Conservation (phyloP, 2,888 invertebrate genomes). For the Epirrhoe alternata region DNA sequence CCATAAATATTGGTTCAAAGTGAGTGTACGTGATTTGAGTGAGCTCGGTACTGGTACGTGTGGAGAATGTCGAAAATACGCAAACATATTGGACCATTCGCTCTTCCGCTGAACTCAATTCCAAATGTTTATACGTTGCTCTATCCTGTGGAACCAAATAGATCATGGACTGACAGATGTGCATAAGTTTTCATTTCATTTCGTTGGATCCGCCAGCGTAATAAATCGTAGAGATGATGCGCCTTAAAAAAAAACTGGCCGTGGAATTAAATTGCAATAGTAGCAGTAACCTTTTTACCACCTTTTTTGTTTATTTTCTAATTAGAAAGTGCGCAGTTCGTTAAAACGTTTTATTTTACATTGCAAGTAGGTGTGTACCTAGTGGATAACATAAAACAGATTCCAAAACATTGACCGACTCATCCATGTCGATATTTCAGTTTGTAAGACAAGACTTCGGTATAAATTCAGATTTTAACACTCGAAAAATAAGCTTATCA, state of each 20-base stretch:
- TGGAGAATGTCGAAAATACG: neutral
- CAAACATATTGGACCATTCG: neutral
- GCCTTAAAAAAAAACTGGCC: too few species aligned
- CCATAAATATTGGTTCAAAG: neutral
- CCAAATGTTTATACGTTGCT: neutral
- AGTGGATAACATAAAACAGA: conserved; percentile 11
- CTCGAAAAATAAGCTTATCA: neutral
- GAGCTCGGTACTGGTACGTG: neutral
- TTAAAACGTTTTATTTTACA: conserved; percentile 2
- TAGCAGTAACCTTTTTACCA: neutral
- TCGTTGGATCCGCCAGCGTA: too few species aligned
- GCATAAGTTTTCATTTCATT: neutral
- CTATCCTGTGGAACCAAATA: neutral
- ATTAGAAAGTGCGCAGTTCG: neutral
- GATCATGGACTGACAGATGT: neutral
- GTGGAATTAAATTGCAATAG: too few species aligned
- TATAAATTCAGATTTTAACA: neutral
- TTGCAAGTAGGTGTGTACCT: neutral
- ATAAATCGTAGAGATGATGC: too few species aligned
- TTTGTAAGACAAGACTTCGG: neutral
- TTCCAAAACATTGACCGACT: conserved; percentile 19
- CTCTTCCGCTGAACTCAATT: neutral
- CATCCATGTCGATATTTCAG: conserved; percentile 3
- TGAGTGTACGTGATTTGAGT: neutral
- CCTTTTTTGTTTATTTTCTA: neutral